These are phyloP conservation scores for Gallinago media DNA, from an alignment of 2,113 vertebrate species.

Conservation along the genomic window DNA sequence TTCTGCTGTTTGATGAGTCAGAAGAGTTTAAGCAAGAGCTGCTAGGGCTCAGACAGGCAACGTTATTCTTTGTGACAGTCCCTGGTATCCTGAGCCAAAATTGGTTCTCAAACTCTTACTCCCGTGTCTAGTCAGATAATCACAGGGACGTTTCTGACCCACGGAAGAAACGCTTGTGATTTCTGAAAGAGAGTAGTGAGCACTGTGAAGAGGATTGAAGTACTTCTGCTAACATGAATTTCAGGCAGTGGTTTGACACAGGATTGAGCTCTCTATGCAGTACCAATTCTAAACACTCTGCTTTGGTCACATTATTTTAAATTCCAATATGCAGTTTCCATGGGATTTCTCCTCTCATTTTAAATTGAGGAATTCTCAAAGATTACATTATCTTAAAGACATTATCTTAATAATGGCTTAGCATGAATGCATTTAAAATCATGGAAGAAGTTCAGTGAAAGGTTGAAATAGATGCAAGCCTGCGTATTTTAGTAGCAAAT, in stretches of 20 bases:
- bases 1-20: not conserved
- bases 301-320: not conserved
- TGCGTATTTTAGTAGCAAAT: slow-evolving; percentile 1
- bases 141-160: not conserved
- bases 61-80: slow-evolving; percentile 24
- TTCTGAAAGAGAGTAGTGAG: not conserved
- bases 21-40: slow-evolving; percentile 18
- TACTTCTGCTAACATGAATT: not conserved
- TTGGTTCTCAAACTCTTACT: not conserved
- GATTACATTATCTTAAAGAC: not conserved
- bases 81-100: not conserved
- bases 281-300: not conserved
- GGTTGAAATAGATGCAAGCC: not conserved
- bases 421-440: not conserved
- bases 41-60: not conserved
- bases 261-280: not conserved
- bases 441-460: not conserved
- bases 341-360: not conserved
- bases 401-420: not conserved
- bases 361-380: not conserved
- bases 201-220: not conserved
- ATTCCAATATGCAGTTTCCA: not conserved
- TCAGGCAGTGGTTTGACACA: not conserved
- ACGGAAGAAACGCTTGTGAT: not conserved
- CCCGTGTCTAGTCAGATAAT: slow-evolving; percentile 1